Conservation (phyloP, 2,797 vertebrate species). For the Columba guinea region DNA sequence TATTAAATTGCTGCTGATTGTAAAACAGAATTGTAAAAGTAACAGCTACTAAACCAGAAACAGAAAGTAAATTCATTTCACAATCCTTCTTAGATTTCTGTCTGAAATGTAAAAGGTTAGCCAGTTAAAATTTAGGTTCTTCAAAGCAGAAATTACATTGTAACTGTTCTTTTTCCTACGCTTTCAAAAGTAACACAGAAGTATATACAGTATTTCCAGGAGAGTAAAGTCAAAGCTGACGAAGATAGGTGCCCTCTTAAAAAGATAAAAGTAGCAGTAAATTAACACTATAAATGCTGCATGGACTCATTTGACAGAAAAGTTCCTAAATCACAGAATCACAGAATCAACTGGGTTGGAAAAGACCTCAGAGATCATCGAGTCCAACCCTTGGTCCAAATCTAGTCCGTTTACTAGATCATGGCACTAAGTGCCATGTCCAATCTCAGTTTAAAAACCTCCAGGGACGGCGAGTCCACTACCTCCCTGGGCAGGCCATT, state of each 20-base stretch:
- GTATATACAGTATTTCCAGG: not conserved
- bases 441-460: no score
- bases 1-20: slow-evolving; percentile 17
- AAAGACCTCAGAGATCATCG: no score
- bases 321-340: not conserved
- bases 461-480: no score
- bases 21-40: not conserved
- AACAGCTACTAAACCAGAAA: not conserved
- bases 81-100: not conserved
- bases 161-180: not conserved
- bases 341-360: no score
- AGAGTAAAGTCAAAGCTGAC: not conserved
- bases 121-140: not conserved
- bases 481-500: no score
- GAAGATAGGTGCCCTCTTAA: not conserved
- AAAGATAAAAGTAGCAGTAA: not conserved
- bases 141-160: not conserved
- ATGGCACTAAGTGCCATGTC: no score
- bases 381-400: no score
- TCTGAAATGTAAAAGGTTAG: not conserved
- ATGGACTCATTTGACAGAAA: not conserved
- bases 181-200: not conserved
- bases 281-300: not conserved
- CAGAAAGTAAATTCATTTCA: not conserved
- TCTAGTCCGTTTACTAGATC: no score